Conservation (phyloP, 2,888 invertebrate species). For the Leptodirus hochenwartii region DNA sequence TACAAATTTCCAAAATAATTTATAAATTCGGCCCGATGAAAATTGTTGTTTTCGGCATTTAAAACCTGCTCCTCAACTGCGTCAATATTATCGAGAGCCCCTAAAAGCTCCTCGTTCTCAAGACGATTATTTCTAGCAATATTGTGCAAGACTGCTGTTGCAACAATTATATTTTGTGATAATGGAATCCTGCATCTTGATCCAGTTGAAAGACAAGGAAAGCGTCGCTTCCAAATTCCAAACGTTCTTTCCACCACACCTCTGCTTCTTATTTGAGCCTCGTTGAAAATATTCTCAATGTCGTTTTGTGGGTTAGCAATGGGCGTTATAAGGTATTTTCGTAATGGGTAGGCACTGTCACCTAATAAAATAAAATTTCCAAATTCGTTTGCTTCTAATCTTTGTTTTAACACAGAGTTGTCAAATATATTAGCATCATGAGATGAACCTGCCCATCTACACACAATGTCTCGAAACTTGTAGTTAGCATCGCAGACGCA, state of each 20-base stretch:
- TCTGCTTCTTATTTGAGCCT: conserved; percentile 7
- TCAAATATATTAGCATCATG: conserved; percentile 4
- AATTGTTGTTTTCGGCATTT: conserved; percentile 5
- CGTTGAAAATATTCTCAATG: conserved; percentile 6
- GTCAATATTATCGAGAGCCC: not conserved
- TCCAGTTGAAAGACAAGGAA: conserved; percentile 6
- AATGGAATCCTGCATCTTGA: conserved; percentile 6
- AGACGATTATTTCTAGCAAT: conserved; percentile 1
- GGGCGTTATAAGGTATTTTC: conserved; percentile 6
- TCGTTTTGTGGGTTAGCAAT: conserved; percentile 4
- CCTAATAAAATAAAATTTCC: conserved; percentile 6
- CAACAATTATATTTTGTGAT: conserved; percentile 6
- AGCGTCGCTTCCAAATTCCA: conserved; percentile 7
- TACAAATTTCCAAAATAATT: conserved; percentile 6
- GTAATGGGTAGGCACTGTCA: conserved; percentile 7
- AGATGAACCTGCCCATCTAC: not conserved
- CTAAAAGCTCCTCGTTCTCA: conserved; percentile 2
- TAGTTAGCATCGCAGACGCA: conserved; percentile 3
- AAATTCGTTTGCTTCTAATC: conserved; percentile 6
- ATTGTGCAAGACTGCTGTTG: conserved; percentile 7
- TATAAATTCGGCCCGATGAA: conserved; percentile 4
- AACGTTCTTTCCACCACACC: conserved; percentile 5
- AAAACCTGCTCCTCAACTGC: not conserved
- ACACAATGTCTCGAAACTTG: conserved; percentile 5
- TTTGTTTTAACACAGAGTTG: not conserved